Evolutionary conservation across 2,888 invertebrate species (phyloP).

Genomic region (Crocallis elinguaria): DNA sequence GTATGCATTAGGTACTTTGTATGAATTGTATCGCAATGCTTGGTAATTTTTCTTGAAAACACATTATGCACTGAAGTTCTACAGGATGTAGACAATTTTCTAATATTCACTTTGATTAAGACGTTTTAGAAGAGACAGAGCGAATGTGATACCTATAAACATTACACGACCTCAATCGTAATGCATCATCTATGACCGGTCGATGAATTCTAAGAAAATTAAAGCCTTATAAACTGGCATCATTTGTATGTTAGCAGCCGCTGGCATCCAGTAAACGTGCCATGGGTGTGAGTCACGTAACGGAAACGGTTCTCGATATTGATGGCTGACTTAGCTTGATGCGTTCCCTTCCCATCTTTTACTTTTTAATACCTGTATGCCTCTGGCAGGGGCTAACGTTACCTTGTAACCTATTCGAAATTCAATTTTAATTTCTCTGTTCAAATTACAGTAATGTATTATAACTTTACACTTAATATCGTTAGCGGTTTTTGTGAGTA

Average conservation of each 20-base stretch:
- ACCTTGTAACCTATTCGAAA: not conserved
- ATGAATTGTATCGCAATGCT: too few relatives aligned
- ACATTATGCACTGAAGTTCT: too few relatives aligned
- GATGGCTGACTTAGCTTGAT: slow-evolving; percentile 66
- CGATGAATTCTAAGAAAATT: slow-evolving; percentile 60
- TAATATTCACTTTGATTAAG: too few relatives aligned
- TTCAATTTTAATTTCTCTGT: not conserved
- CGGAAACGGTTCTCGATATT: slow-evolving; percentile 79
- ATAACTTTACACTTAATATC: not conserved
- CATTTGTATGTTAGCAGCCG: slow-evolving; percentile 78
- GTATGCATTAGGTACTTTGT: too few relatives aligned
- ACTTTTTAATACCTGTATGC: slow-evolving; percentile 36
- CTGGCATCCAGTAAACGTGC: slow-evolving; percentile 72
- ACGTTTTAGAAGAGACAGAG: too few relatives aligned
- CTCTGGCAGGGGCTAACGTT: not conserved
- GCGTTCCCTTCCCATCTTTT: slow-evolving; percentile 69
- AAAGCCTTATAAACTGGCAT: slow-evolving; percentile 58
- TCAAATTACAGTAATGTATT: too few relatives aligned
- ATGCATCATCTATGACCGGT: slow-evolving; percentile 42
- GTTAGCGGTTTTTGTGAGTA: not conserved
- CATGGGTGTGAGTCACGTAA: slow-evolving; percentile 81
- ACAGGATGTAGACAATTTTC: too few relatives aligned
- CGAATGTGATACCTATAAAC: too few relatives aligned
- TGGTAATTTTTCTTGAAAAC: too few relatives aligned
- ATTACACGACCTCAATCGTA: slow-evolving; percentile 4